These are phyloP conservation scores for Seriola aureovittata DNA, from an alignment of 2,113 vertebrate genomes.

Conservation along the genomic window DNA sequence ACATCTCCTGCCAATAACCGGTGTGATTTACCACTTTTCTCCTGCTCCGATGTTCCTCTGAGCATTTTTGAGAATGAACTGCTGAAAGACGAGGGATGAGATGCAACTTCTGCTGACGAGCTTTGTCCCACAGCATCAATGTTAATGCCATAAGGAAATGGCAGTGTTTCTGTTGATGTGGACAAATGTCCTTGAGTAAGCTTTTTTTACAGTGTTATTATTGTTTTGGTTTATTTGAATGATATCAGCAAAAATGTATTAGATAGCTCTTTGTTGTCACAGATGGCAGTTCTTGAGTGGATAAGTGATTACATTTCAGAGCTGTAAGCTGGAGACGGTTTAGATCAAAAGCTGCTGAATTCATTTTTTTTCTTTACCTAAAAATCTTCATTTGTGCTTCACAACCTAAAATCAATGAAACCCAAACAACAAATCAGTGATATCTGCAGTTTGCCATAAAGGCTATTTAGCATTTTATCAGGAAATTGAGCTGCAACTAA, in stretches of 20 bases:
- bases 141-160: conserved; percentile 54
- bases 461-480: neutral
- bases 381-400: neutral
- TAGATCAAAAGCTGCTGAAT: conserved; percentile 12
- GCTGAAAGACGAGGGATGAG: conserved; percentile 28
- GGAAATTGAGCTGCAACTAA: neutral
- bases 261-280: conserved; percentile 18
- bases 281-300: conserved; percentile 1
- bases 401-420: neutral
- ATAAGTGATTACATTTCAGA: conserved; percentile 9
- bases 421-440: neutral
- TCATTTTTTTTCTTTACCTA: no score
- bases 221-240: conserved; percentile 40
- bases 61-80: conserved; percentile 47
- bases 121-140: conserved; percentile 35
- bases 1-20: conserved; percentile 24
- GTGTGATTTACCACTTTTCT: conserved; percentile 21
- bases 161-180: conserved; percentile 38
- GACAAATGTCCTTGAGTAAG: conserved; percentile 48
- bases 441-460: neutral
- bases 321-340: neutral
- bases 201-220: conserved; percentile 37
- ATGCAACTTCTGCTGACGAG: conserved; percentile 52
- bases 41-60: neutral
- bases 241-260: conserved; percentile 24